phyloP scores from a whole-genome alignment of 1,140 invertebrate genomes.

The Meteorus sp. region DNA sequence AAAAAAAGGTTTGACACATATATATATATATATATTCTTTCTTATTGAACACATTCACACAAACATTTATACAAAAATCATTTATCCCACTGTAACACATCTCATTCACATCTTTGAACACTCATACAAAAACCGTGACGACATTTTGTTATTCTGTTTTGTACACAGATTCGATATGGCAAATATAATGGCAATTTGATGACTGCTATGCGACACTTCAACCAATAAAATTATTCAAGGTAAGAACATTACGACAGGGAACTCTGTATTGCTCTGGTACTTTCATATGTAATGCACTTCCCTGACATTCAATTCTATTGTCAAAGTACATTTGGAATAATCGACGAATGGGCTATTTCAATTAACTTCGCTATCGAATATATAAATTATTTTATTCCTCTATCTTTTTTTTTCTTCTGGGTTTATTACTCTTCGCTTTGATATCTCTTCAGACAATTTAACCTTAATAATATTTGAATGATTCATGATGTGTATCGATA shows the following conservation, averaged over 20 bases:
- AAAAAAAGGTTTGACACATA: not conserved
- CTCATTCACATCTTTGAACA: constrained; percentile 23
- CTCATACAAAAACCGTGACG: constrained; percentile 51
- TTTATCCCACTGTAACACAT: constrained; percentile 1
- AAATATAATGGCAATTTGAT: constrained; percentile 51
- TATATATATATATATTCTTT: not conserved
- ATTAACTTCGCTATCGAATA: constrained; percentile 38
- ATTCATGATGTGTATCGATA: constrained; percentile 25
- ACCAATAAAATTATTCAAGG: constrained; percentile 54
- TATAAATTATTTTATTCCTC: constrained; percentile 23
- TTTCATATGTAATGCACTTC: not conserved
- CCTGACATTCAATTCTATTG: constrained; percentile 1
- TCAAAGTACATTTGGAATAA: constrained; percentile 16
- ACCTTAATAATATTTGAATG: constrained; percentile 12
- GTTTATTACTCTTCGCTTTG: too few species aligned
- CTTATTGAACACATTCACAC: not conserved
- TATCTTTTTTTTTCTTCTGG: not conserved
- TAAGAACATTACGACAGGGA: constrained; percentile 43
- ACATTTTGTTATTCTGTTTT: constrained; percentile 51
- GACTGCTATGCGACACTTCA: constrained; percentile 10
- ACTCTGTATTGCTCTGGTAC: not conserved
- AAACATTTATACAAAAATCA: not conserved
- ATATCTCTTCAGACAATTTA: too few species aligned
- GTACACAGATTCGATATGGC: constrained; percentile 49
- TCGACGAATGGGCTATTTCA: constrained; percentile 42